Base-by-base conservation (phyloP, 37 sponge, comb jelly and placozoan genomes). In the Aphrocallistes beatrix region DNA sequence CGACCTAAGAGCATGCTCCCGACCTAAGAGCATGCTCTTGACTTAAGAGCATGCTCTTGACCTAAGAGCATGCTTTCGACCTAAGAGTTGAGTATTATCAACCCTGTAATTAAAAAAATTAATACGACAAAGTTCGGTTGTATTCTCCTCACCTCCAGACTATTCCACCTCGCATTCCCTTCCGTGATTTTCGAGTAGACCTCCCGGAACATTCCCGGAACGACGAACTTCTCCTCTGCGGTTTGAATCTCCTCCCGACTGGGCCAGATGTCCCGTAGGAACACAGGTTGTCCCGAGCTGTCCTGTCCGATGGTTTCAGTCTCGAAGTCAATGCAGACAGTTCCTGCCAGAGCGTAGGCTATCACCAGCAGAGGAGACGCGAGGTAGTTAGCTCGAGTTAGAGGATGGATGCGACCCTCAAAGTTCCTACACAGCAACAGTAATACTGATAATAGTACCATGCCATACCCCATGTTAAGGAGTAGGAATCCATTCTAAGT, bases 261-360 rank as follows among this genome's bases (percentile, higher is more conserved):
- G 1, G 96, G 96, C 96, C 96, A 96, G 39, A 96, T 94, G 60
- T 96, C 96, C 28, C 87, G 84, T 21, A 96, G 90, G 39, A 85
- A 96, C 75, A 96, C 93, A 0, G 92, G 90, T 17, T 36, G 6
- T 16, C 96, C 96, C 75, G 83, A 38, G 0, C 36, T 21, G 81
- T 89, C 88, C 21, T 37, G 0, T 23, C 94, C 94, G 0, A 96
- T 49, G 3, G 96, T 92, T 38, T 93, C 92, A n/a, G 45, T 90
- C 84, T 96, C 92, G 85, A 96, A 94, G 83, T 96, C 96, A 38
- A 96, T 92, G 38, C 40, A 36, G 8, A 96, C 91, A 28, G 92
- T 91, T 21, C 96, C 96, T 39, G 96, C 94, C 37, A 96, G 88
- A 50, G 96, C 96, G 45, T 96, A 96, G 19, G 96, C 96, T 37